Evolutionary conservation across 2,888 invertebrate species (phyloP), one percentile per base, ranked within the genome.

Genomic region (Coenonympha glycerion): DNA sequence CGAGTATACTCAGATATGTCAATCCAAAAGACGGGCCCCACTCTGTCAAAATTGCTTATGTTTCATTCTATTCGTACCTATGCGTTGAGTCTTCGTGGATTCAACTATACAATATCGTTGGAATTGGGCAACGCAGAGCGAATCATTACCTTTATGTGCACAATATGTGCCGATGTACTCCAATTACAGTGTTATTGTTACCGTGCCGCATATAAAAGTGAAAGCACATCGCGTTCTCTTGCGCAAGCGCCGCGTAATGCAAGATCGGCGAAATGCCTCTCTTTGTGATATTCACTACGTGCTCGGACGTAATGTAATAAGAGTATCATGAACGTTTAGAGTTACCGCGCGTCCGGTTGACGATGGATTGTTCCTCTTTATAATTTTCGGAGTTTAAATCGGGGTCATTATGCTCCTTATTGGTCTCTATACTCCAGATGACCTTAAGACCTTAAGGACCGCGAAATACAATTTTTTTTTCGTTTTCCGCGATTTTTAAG

Each of bases 221-320:
- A 49, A 49, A 47, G 52, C 42, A 37, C 36, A 47, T 42, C 42
- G 31, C 47, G 41, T 47, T 47, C 24, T 9, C 34, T 49, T 53
- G 36, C 49, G 53, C 28, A 49, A 53, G 19, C n/a, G 1, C 9
- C 3, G n/a, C n/a, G n/a, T n/a, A n/a, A n/a, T 16, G 28, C 21
- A 24, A 8, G 11, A 46, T 53, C 22, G 18, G 37, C 24, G 42
- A 18, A 42, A 47, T 47, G 41, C 30, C 21, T 42, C 18, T 11
- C 31, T 44, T 37, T 40, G n/a, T 18, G 16, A 22, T 33, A 45
- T 30, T 36, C 36, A 15, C 8, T 19, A 36, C 36, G 36, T 34
- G 15, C 15, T 31, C 9, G 11, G 4, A 13, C 13, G 21, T 13
- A n/a, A 9, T 22, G 31, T 26, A 46, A 46, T 11, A 22, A 34